These are phyloP conservation scores for Sipha maydis DNA, from an alignment of 2,888 invertebrate genomes.

Conservation along the genomic window DNA sequence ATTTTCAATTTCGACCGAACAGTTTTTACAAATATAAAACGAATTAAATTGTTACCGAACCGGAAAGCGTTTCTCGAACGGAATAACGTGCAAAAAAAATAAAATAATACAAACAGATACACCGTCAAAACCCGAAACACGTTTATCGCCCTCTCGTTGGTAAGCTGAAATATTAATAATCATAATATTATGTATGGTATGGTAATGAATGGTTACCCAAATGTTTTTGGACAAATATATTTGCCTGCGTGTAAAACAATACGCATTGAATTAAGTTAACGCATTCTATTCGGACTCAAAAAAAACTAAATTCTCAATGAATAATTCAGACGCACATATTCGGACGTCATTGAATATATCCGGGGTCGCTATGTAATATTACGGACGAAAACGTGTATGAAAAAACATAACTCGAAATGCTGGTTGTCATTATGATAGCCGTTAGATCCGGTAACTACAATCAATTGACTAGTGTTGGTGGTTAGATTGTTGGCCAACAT, in stretches of 20 bases:
- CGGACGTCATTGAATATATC: background rate
- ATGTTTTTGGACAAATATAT: background rate
- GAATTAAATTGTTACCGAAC: too few species aligned
- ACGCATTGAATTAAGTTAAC: background rate
- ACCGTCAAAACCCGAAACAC: too few species aligned
- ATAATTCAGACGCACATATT: slow-evolving; percentile 30
- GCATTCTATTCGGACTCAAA: too few species aligned
- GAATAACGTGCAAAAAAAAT: too few species aligned
- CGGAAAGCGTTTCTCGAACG: too few species aligned
- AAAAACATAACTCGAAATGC: background rate
- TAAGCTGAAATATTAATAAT: too few species aligned
- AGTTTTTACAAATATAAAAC: too few species aligned
- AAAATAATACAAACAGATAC: too few species aligned
- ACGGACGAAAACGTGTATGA: background rate
- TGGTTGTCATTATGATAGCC: background rate
- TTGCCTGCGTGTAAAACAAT: background rate
- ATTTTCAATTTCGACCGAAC: too few species aligned
- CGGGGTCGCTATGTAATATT: background rate
- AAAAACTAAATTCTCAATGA: slow-evolving; percentile 9
- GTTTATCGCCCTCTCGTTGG: too few species aligned
- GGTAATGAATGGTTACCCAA: background rate
- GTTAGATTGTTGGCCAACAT: background rate
- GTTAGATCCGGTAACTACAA: slow-evolving; percentile 9
- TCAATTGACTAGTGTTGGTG: slow-evolving; percentile 19
- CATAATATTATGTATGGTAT: background rate